Conservation (phyloP, 2,888 invertebrate species). For the Acleris laterana region DNA sequence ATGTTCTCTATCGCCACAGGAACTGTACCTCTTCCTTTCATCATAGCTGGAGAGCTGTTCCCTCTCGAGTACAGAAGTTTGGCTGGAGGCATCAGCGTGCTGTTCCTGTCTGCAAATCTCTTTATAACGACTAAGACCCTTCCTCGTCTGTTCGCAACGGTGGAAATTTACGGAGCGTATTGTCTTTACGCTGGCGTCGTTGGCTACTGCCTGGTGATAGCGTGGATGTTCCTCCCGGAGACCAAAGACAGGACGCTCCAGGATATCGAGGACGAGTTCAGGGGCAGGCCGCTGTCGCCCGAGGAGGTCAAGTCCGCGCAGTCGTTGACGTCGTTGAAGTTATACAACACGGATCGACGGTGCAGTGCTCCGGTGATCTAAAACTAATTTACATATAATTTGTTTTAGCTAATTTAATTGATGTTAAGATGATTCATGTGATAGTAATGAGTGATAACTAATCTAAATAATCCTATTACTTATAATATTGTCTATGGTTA, state of each 20-base stretch:
- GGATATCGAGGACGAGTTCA: constrained; percentile 67
- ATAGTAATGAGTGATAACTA: too few relatives aligned
- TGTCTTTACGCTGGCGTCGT: constrained; percentile 59
- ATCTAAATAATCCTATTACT: too few relatives aligned
- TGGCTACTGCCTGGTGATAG: constrained; percentile 56
- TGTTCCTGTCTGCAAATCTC: constrained; percentile 60
- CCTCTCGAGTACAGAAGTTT: constrained; percentile 84
- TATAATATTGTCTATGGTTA: too few relatives aligned
- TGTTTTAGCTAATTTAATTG: too few relatives aligned
- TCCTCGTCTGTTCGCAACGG: constrained; percentile 53
- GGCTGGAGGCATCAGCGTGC: constrained; percentile 72
- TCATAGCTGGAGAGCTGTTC: constrained; percentile 88
- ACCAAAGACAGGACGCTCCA: constrained; percentile 68
- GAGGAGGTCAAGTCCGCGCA: constrained; percentile 49
- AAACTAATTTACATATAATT: background rate
- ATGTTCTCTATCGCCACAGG: constrained; percentile 84
- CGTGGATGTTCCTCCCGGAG: constrained; percentile 63
- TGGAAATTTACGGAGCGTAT: constrained; percentile 63
- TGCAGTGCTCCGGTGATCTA: constrained; percentile 46
- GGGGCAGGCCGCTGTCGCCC: constrained; percentile 45
- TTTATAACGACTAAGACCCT: constrained; percentile 63
- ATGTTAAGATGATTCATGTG: too few relatives aligned
- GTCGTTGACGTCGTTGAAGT: constrained; percentile 45
- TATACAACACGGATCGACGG: constrained; percentile 44
- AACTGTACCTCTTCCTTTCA: constrained; percentile 86